Conservation (phyloP, 2,113 vertebrate genomes). For the Pleuronectes platessa region DNA sequence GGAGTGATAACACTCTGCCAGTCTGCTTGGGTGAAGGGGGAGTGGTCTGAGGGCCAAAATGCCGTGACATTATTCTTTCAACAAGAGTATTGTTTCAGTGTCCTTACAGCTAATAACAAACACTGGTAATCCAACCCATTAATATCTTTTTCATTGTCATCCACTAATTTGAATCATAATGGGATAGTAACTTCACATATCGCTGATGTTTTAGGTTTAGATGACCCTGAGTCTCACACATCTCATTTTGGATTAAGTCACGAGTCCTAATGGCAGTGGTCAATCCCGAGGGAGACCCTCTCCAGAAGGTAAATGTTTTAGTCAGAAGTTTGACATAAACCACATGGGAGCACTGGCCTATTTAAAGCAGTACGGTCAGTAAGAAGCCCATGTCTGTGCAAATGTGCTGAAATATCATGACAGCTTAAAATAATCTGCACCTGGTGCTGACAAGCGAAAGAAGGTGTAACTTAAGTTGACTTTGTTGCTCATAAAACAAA, state of each 20-base stretch:
- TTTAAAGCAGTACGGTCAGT: constrained; percentile 78
- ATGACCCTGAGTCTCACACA: not conserved
- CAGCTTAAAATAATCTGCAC: constrained; percentile 83
- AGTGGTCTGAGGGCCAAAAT: constrained; percentile 37
- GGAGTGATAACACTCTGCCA: constrained; percentile 40
- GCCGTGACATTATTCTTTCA: constrained; percentile 13
- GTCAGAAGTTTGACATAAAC: constrained; percentile 70
- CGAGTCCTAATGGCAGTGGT: constrained; percentile 1
- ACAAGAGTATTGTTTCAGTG: constrained; percentile 9
- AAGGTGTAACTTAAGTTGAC: constrained; percentile 66
- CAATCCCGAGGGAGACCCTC: constrained; percentile 19
- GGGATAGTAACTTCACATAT: not conserved
- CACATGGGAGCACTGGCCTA: constrained; percentile 73
- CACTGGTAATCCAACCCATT: not conserved
- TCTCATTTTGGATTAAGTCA: not conserved
- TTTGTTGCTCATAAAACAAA: constrained; percentile 77
- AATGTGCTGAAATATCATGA: constrained; percentile 82
- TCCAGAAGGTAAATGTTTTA: constrained; percentile 53
- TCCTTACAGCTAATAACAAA: not conserved
- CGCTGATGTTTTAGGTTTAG: not conserved
- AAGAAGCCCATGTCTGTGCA: constrained; percentile 68
- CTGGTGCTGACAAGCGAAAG: constrained; percentile 77
- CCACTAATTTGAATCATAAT: not conserved
- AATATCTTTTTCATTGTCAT: not conserved
- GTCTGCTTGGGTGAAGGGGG: constrained; percentile 24